Evolutionary conservation across 1,140 invertebrate species (phyloP).

Genomic region (Anadara kagoshimensis): DNA sequence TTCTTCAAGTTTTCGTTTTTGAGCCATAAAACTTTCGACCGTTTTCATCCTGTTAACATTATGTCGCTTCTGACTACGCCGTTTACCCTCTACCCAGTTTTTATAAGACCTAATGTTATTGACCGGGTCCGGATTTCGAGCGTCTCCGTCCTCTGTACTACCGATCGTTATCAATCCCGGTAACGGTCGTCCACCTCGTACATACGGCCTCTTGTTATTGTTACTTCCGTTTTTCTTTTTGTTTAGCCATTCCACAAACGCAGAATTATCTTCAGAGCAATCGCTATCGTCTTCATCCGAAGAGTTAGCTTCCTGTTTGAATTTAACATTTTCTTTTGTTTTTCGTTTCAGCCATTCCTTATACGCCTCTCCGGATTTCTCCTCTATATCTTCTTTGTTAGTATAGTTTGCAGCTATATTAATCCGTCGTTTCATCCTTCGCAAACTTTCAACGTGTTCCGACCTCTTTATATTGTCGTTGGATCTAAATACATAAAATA

Average conservation of each 20-base stretch:
- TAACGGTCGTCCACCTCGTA: constrained; percentile 43
- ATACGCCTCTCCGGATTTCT: constrained; percentile 6
- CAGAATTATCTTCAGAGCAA: constrained; percentile 31
- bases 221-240: constrained; percentile 39
- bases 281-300: constrained; percentile 23
- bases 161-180: constrained; percentile 44
- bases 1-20: constrained; percentile 53
- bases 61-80: constrained; percentile 10
- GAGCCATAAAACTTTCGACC: constrained; percentile 40
- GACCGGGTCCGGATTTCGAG: constrained; percentile 35
- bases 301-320: background rate
- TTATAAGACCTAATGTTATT: constrained; percentile 46
- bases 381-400: background rate
- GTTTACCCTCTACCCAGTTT: constrained; percentile 39
- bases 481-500: constrained; percentile 8
- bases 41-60: constrained; percentile 37
- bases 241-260: constrained; percentile 56
- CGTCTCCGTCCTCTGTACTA: constrained; percentile 40
- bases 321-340: constrained; percentile 9
- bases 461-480: background rate
- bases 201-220: constrained; percentile 4
- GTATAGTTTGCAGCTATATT: constrained; percentile 15
- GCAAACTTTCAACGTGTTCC: constrained; percentile 15
- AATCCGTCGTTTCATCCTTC: constrained; percentile 33
- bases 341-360: constrained; percentile 24